Base-by-base conservation (phyloP, 2,888 invertebrate species). In the Polyommatus icarus region DNA sequence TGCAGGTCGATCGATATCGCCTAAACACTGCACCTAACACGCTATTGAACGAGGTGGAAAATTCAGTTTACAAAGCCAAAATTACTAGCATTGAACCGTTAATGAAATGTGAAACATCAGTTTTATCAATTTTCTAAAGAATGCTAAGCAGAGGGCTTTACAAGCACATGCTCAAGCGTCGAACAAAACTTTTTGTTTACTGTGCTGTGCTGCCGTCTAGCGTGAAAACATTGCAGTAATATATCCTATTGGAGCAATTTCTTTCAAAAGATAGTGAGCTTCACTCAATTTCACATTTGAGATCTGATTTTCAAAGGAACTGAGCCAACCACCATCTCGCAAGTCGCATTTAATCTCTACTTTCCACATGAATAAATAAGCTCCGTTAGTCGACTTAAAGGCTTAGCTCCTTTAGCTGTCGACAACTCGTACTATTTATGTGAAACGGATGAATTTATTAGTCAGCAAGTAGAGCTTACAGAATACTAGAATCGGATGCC, bases 341-440 rank as follows among this genome's bases (percentile, higher is more conserved):
- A 61, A 10, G 24, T 61, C n/a, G 24, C 67, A 67, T 32, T 18
- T 5, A 67, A 67, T 67, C 29, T 67, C 29, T 67, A 67, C 79
- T 79, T 80, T 80, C 79, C 80, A 79, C 79, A 79, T 79, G 80
- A 76, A 81, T 81, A 80, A 81, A 82, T 82, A 80, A 78, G 79
- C 78, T 77, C 82, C 82, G 82, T 82, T 81, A 82, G 59, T 75
- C 46, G 79, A 80, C 76, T 80, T 78, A 79, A 80, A 78, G 24
- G 77, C 72, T 72, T 54, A 36, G n/a, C n/a, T n/a, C n/a, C n/a
- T n/a, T n/a, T n/a, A n/a, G 77, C 79, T 80, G 78, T 72, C 79
- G 76, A 80, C 79, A 80, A 80, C 79, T 77, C 29, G 78, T 78
- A 59, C 78, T 76, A 77, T 77, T 73, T 57, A 77, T 77, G 76